Percentiles rank a stretch among this genome's conserved stretches.
Evolutionary conservation across 1,140 invertebrate species (phyloP).

Genomic region (Bombus confusus): DNA sequence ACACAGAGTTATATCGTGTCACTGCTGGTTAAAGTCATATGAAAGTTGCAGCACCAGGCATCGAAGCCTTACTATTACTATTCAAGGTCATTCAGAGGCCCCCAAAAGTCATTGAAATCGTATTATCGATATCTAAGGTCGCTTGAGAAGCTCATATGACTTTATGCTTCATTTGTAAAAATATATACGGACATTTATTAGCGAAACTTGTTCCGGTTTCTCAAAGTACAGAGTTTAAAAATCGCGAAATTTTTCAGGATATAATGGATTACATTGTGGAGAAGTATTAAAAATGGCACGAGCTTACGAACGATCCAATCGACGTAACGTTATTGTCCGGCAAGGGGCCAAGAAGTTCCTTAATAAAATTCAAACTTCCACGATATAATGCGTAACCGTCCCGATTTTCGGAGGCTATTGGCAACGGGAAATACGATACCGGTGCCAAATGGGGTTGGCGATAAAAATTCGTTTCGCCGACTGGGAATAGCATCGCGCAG

Average conservation of each 20-base stretch:
- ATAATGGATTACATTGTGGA: background rate
- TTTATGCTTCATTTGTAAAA: background rate
- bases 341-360: conserved; percentile 43
- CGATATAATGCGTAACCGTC: conserved; percentile 30
- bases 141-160: no score
- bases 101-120: no score
- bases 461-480: conserved; percentile 47
- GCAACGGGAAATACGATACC: conserved; percentile 44
- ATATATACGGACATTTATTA: background rate
- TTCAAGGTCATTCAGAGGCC: no score
- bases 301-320: conserved; percentile 8
- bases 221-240: background rate
- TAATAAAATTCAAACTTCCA: conserved; percentile 48
- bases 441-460: conserved; percentile 50
- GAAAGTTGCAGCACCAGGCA: no score
- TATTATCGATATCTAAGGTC: no score
- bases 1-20: no score
- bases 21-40: no score
- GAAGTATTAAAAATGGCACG: background rate
- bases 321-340: conserved; percentile 35
- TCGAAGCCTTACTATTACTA: no score
- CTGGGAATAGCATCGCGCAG: conserved; percentile 1
- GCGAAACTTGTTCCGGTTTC: background rate
- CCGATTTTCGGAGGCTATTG: conserved; percentile 36
- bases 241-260: background rate